Base-by-base conservation (phyloP, 2,797 vertebrate species). In the Eurystomus glaucurus region DNA sequence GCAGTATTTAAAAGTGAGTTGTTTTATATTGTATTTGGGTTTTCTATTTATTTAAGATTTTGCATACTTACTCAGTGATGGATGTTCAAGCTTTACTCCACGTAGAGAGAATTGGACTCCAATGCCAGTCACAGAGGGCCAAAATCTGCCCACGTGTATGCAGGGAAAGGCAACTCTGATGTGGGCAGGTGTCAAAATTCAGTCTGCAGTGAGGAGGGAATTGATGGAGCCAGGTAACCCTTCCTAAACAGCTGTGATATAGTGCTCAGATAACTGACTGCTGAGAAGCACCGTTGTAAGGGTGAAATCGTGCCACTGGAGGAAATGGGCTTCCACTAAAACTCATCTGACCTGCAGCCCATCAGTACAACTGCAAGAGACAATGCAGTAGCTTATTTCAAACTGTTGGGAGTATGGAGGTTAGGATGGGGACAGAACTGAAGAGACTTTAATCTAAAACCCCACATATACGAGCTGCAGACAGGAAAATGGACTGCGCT, bases 21-120 rank as follows among this genome's bases (percentile, higher is more conserved):
- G 57, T 1, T 92, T 94, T 96, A 35, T 92, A 92, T 84, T 76
- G 88, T 80, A 91, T 75, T 92, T 97, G 52, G 29, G 85, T 93
- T 95, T 95, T 93, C 35, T 96, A 62, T 86, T 95, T 95, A 84
- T 95, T 91, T 94, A 76, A 88, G 45, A 57, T 88, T 91, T 94
- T 94, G n/a, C 75, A 41, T 88, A 90, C 50, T 78, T 89, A 71
- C 48, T 74, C 51, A 85, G 21, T 91, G 39, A 61, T 33, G 81
- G 91, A 90, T 91, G 66, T 86, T 96, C 84, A 95, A 64, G 45
- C 68, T 96, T 96, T 92, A 84, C 52, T 82, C 70, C 18, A 1
- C 80, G 66, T 68, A 91, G 83, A 62, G 50, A 88, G 85, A 95
- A 75, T 8, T 13, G 9, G 29, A 84, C 39, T 79, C 26, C 29